Evolutionary conservation across 2,797 vertebrate genomes (phyloP).

Genomic region (Meriones psammophilus): DNA sequence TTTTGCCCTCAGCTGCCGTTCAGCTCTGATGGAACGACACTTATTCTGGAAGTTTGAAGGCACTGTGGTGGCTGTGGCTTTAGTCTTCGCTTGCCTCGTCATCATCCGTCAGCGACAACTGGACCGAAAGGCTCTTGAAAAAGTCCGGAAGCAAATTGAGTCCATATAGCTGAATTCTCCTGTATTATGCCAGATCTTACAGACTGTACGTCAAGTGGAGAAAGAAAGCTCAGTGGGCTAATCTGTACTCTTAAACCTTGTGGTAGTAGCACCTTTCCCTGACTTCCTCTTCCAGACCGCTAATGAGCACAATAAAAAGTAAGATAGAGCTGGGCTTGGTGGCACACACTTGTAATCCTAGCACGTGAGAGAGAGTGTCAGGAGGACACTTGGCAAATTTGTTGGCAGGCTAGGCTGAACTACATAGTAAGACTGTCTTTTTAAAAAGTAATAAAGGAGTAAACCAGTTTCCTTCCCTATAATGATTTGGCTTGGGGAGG

Average conservation of each 20-base stretch:
- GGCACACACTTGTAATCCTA: not conserved
- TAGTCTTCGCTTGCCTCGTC: conserved; percentile 91
- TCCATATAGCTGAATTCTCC: conserved; percentile 90
- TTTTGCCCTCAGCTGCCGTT: conserved; percentile 92
- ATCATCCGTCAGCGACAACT: conserved; percentile 92
- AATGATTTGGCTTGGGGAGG: conserved; percentile 40
- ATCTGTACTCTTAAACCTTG: not conserved
- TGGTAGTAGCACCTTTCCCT: not conserved
- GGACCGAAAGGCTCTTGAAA: conserved; percentile 95
- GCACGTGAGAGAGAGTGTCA: not conserved
- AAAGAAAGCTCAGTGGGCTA: conserved; percentile 35
- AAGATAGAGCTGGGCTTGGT: not conserved
- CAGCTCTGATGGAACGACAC: conserved; percentile 91
- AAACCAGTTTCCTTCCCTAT: conserved; percentile 35
- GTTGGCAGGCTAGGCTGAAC: not conserved
- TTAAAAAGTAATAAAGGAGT: not conserved
- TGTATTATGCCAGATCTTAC: not conserved
- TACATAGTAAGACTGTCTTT: not conserved
- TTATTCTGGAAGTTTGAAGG: conserved; percentile 96
- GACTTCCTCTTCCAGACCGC: conserved; percentile 33
- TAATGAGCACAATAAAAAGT: conserved; percentile 67
- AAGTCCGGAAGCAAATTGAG: conserved; percentile 96
- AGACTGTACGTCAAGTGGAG: conserved; percentile 6
- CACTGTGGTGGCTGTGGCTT: conserved; percentile 88
- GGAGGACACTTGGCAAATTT: not conserved